Evolutionary conservation across 2,888 invertebrate species (phyloP), one percentile per base, ranked within the genome.

Genomic region (Mellilla xanthometata): DNA sequence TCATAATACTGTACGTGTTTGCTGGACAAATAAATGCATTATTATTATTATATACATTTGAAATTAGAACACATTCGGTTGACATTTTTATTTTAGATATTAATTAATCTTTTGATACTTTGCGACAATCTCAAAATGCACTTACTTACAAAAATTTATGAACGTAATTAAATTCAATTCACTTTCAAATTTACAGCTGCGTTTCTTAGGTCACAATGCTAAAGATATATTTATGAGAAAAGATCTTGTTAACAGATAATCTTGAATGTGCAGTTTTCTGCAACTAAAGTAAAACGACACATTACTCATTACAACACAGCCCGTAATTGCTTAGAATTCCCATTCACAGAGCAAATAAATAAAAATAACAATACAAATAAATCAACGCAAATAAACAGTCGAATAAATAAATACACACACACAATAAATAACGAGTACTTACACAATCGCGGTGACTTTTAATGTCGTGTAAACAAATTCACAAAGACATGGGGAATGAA

Each of bases 401-500:
- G 43, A 46, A 41, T 51, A 49, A 49, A 51, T 54, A 42, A 46
- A 30, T 29, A 34, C 26, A 43, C 23, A 42, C 19, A 42, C 41
- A 42, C 39, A 46, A 49, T 50, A 42, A 48, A 39, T 44, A 32
- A 46, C n/a, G 22, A 15, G 8, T 39, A 44, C 39, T 49, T 52
- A 48, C 41, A 38, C 39, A 52, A 52, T 36, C 48, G 27, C 32
- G 13, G 30, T 44, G 36, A 43, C 36, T 41, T 44, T 40, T 43
- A 38, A 30, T 36, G 50, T 50, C 53, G 36, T 44, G 53, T 52
- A 47, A 62, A 64, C 64, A 65, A 65, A 69, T 69, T 61, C 62
- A 60, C 62, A 58, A 56, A 62, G 69, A 67, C 68, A 63, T 58
- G 56, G 58, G 67, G 65, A 70, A 70, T 74, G 74, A 77, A 76